Conservation (phyloP, 2,888 invertebrate species). For the Microlaimidae sp. region DNA sequence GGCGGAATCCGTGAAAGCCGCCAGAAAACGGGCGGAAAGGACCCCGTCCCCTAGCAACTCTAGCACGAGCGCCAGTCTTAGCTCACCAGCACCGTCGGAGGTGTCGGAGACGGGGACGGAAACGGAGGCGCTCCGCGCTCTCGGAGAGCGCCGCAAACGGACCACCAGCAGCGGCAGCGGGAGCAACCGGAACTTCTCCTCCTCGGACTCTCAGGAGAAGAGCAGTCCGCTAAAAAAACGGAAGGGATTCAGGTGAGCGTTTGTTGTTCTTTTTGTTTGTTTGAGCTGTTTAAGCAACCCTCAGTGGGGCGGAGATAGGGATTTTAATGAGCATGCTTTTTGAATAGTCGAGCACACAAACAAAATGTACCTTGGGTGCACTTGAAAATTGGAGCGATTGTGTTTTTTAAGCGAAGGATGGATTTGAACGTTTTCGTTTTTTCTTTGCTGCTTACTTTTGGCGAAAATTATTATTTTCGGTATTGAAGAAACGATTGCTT, state of each 20-base stretch:
- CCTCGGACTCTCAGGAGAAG: slow-evolving; percentile 11
- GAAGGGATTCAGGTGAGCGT: slow-evolving; percentile 12
- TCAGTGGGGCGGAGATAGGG: too few species aligned
- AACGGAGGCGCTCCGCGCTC: not conserved
- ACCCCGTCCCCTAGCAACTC: not conserved
- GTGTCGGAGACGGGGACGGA: not conserved
- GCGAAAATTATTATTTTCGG: too few species aligned
- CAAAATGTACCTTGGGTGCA: too few species aligned
- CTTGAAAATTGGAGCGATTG: too few species aligned
- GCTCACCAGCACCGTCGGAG: not conserved
- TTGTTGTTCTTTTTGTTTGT: too few species aligned
- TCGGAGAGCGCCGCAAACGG: not conserved
- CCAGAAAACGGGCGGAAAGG: not conserved
- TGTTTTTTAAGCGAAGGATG: too few species aligned
- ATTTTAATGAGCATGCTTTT: too few species aligned
- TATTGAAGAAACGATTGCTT: too few species aligned
- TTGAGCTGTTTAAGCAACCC: too few species aligned
- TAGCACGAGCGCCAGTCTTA: not conserved
- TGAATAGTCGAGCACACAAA: too few species aligned
- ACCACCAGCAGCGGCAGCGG: not conserved
- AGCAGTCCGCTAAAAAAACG: slow-evolving; percentile 12
- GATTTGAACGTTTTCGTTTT: too few species aligned
- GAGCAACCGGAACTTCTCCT: not conserved
- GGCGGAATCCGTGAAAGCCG: not conserved
- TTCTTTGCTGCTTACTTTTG: too few species aligned